Evolutionary conservation across 2,113 vertebrate genomes (phyloP).

Genomic region (Vicugna pacos): DNA sequence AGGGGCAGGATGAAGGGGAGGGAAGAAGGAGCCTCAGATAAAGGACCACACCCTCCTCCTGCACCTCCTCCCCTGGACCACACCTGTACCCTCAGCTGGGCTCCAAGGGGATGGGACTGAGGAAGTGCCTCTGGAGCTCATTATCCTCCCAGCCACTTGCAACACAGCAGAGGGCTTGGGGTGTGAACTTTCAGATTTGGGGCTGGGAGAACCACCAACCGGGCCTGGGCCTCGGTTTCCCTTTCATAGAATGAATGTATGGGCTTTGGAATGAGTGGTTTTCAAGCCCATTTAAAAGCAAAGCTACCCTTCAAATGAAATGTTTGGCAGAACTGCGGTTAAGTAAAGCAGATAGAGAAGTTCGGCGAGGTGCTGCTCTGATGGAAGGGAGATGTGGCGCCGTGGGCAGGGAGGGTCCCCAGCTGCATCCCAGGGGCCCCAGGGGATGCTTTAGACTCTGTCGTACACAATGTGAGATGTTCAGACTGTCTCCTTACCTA

Average conservation of each 20-base stretch:
- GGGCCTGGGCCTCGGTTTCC: neutral
- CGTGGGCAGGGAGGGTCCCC: neutral
- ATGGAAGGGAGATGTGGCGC: neutral
- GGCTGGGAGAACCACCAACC: neutral
- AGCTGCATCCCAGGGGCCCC: neutral
- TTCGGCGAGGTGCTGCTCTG: neutral
- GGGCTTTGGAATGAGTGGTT: neutral
- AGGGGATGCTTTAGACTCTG: neutral
- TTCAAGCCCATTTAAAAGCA: neutral
- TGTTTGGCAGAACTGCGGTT: neutral
- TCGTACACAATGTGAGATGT: rapidly evolving
- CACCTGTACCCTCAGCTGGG: neutral
- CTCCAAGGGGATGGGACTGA: neutral
- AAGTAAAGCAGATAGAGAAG: too few species aligned
- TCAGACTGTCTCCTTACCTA: neutral
- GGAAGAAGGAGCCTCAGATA: neutral
- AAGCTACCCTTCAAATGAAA: neutral
- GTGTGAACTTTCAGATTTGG: neutral
- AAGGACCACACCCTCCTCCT: neutral
- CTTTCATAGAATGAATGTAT: neutral
- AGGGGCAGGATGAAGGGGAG: neutral
- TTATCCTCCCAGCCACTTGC: neutral
- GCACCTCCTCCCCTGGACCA: neutral
- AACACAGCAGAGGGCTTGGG: neutral
- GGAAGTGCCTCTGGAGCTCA: neutral